Evolutionary conservation across 2,888 invertebrate species (phyloP).

Genomic region (Dione juno): DNA sequence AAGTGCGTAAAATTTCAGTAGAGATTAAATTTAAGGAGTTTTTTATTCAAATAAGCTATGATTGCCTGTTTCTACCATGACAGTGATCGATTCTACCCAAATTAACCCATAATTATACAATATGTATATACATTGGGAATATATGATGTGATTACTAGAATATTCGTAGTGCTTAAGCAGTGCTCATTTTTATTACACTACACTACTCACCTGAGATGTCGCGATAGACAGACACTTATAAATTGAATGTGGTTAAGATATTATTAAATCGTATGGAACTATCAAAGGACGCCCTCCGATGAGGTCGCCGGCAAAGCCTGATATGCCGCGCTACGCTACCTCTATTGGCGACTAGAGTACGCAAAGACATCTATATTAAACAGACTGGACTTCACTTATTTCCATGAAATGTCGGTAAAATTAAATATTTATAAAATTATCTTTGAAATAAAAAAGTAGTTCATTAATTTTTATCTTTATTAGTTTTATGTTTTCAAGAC

Average conservation of each 20-base stretch:
- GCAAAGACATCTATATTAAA: constrained; percentile 56
- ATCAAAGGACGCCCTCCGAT: constrained; percentile 64
- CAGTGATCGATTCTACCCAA: constrained; percentile 40
- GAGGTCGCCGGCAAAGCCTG: constrained; percentile 73
- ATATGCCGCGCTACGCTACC: constrained; percentile 74
- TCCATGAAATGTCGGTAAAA: neutral
- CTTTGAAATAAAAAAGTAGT: neutral
- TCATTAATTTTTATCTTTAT: neutral
- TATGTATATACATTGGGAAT: constrained; percentile 36
- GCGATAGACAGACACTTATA: constrained; percentile 48
- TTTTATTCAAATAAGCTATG: neutral
- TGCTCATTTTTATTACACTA: constrained; percentile 51
- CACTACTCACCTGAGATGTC: constrained; percentile 51
- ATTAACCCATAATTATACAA: constrained; percentile 38
- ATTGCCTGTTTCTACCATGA: neutral
- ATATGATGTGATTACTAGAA: constrained; percentile 55
- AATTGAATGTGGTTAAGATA: constrained; percentile 42
- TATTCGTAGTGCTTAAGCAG: constrained; percentile 64
- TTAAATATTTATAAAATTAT: neutral
- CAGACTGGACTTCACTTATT: constrained; percentile 56
- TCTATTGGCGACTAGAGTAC: constrained; percentile 71
- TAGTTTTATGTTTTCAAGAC: neutral
- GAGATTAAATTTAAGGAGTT: no score
- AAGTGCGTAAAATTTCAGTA: neutral
- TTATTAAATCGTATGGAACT: constrained; percentile 40